Percentiles rank a stretch among this genome's conserved stretches.
Evolutionary conservation across 2,113 vertebrate species (phyloP).

Genomic region (Chaetodon auriga): DNA sequence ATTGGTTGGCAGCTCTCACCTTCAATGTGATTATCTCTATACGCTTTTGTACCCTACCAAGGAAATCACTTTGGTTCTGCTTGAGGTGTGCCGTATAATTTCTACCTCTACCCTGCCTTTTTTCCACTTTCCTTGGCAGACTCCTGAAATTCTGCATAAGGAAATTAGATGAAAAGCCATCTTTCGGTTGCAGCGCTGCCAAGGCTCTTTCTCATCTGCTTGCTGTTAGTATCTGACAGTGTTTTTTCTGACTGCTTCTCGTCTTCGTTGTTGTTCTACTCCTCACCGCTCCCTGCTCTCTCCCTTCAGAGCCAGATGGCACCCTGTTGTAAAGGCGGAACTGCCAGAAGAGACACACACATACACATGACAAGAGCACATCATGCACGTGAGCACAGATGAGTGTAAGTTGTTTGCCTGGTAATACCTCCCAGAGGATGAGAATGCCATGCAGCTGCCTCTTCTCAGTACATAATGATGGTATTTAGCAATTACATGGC

Average conservation of each 20-base stretch:
- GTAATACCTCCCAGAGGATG: neutral
- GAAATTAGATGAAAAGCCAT: neutral
- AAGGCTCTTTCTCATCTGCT: neutral
- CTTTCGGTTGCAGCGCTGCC: neutral
- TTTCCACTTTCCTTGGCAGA: neutral
- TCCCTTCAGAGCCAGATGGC: conserved; percentile 30
- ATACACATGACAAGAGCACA: neutral
- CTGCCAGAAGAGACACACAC: neutral
- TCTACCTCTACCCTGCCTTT: neutral
- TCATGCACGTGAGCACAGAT: neutral
- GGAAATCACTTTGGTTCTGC: conserved; percentile 33
- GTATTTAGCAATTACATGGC: neutral
- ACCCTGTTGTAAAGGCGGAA: neutral
- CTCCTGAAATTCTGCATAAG: neutral
- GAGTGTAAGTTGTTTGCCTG: neutral
- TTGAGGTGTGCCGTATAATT: conserved; percentile 1
- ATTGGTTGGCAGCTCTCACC: neutral
- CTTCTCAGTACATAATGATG: neutral
- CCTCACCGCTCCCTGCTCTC: conserved; percentile 22
- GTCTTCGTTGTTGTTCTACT: conserved; percentile 22
- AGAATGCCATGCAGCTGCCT: neutral
- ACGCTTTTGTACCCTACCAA: conserved; percentile 9
- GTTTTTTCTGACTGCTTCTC: neutral
- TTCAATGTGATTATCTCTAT: conserved; percentile 11
- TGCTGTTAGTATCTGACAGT: conserved; percentile 3